Percentiles rank a stretch among this genome's conserved stretches.
Evolutionary conservation across 2,113 vertebrate genomes (phyloP).

Genomic region (Nibea coibor): DNA sequence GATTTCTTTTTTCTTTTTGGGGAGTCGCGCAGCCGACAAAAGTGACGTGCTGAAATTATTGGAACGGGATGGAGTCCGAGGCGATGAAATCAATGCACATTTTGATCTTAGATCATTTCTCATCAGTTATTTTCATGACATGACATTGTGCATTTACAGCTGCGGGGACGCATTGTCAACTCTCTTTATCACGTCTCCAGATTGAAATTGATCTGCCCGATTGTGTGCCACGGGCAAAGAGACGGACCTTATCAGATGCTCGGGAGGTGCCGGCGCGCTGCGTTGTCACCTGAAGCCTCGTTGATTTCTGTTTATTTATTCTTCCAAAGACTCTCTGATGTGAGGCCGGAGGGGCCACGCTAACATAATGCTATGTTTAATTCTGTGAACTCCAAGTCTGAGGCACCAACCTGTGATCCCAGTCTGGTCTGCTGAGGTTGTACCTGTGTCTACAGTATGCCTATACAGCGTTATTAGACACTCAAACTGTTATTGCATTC

Average conservation of each 20-base stretch:
- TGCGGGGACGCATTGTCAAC: slow-evolving; percentile 71
- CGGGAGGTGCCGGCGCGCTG: slow-evolving; percentile 60
- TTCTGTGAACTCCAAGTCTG: slow-evolving; percentile 40
- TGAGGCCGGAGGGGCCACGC: slow-evolving; percentile 61
- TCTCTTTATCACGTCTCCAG: slow-evolving; percentile 81
- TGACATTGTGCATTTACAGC: slow-evolving; percentile 77
- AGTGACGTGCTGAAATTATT: slow-evolving; percentile 37
- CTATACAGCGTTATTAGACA: slow-evolving; percentile 55
- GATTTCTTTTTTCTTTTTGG: neutral
- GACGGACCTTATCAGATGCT: slow-evolving; percentile 80
- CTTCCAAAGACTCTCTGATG: slow-evolving; percentile 75
- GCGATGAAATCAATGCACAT: slow-evolving; percentile 72
- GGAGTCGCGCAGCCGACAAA: slow-evolving; percentile 25
- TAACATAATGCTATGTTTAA: slow-evolving; percentile 61
- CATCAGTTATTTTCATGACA: slow-evolving; percentile 72
- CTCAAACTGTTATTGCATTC: slow-evolving; percentile 49
- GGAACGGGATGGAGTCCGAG: slow-evolving; percentile 32
- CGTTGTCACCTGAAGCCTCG: slow-evolving; percentile 75
- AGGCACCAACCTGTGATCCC: slow-evolving; percentile 17
- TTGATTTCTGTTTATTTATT: slow-evolving; percentile 71
- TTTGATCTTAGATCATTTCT: slow-evolving; percentile 73
- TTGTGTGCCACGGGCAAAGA: slow-evolving; percentile 74
- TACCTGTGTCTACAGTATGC: slow-evolving; percentile 20
- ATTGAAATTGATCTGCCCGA: slow-evolving; percentile 84
- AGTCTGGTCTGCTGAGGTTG: slow-evolving; percentile 44